Base-by-base conservation (phyloP, 2,797 vertebrate genomes). In the Mormyrops boulengeri region DNA sequence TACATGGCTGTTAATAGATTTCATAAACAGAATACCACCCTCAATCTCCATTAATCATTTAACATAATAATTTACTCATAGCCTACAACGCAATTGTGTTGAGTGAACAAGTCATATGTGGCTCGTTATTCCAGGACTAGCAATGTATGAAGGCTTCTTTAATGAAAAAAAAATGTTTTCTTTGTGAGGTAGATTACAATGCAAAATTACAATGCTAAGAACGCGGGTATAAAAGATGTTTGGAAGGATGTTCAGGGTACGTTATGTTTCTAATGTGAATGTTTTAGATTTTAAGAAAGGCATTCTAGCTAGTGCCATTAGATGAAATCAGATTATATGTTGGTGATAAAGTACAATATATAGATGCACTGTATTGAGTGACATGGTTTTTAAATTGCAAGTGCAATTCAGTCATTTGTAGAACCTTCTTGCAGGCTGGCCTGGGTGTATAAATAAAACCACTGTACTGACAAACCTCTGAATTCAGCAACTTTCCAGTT, bases 41-140 rank as follows among this genome's bases (percentile, higher is more conserved):
- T 12, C 50, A 52, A 26, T 85, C 84, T 22, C n/a, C 47, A 49
- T 85, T 50, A 49, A 30, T 85, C 44, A 53, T 85, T 34, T 85
- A 85, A 85, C 84, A 85, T 82, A 86, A 85, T 80, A 87, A 19
- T 87, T 55, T 38, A 87, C 17, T 87, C 14, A 87, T 69, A 34
- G 66, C 26, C 12, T 73, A 34, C 34, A 80, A 80, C 44, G 47
- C 41, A 82, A 11, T 19, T 44, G 8, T 82, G 77, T 47, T 44
- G 41, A 47, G 5, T 5, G 38, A 47, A 82, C 47, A 47, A 47
- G 41, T 2, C 41, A 82, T 47, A 38, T 38, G 69, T 38, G 69
- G 66, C 66, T 69, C 4, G 30, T 34, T 69, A 69, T 34, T 69
- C 14, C 66, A 69, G 66, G 26, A 34, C 66, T 34, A 69, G 4